These are phyloP conservation scores for Phasia obesa DNA, from an alignment of 2,888 invertebrate species.

Conservation along the genomic window DNA sequence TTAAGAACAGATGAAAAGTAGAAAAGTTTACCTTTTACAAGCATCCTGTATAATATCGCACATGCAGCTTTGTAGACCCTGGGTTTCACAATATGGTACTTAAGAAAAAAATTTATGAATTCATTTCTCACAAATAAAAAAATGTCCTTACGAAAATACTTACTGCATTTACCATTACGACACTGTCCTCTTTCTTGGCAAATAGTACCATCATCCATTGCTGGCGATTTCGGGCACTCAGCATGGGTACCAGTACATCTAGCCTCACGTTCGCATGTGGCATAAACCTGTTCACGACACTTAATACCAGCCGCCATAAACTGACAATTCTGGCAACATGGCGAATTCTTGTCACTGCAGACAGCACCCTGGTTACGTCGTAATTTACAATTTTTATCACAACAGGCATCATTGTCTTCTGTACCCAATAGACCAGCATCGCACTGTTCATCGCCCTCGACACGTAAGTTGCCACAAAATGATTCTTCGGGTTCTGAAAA, in stretches of 20 bases:
- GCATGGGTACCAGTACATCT: slow-evolving; percentile 92
- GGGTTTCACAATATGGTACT: slow-evolving; percentile 95
- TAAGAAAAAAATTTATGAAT: slow-evolving; percentile 5
- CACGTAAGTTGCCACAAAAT: slow-evolving; percentile 97
- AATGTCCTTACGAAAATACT: slow-evolving; percentile 77
- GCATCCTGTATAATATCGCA: slow-evolving; percentile 96
- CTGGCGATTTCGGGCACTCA: slow-evolving; percentile 92
- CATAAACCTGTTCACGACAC: slow-evolving; percentile 94
- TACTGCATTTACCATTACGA: slow-evolving; percentile 91
- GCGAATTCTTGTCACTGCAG: slow-evolving; percentile 98
- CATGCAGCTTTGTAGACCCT: slow-evolving; percentile 96
- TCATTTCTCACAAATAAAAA: not conserved
- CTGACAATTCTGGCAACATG: slow-evolving; percentile 96
- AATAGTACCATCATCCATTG: slow-evolving; percentile 86
- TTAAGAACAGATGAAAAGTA: not conserved
- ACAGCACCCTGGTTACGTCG: slow-evolving; percentile 92
- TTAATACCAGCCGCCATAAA: slow-evolving; percentile 92
- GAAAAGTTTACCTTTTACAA: slow-evolving; percentile 87
- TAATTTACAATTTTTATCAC: slow-evolving; percentile 95
- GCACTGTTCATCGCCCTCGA: slow-evolving; percentile 98
- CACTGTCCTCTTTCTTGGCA: slow-evolving; percentile 97
- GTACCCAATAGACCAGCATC: slow-evolving; percentile 97
- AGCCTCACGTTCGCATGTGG: slow-evolving; percentile 96
- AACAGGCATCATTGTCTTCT: slow-evolving; percentile 96
- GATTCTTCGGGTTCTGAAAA: slow-evolving; percentile 97